phyloP scores from a whole-genome alignment of 2,888 invertebrate genomes.

The Drosophila sordidula region DNA sequence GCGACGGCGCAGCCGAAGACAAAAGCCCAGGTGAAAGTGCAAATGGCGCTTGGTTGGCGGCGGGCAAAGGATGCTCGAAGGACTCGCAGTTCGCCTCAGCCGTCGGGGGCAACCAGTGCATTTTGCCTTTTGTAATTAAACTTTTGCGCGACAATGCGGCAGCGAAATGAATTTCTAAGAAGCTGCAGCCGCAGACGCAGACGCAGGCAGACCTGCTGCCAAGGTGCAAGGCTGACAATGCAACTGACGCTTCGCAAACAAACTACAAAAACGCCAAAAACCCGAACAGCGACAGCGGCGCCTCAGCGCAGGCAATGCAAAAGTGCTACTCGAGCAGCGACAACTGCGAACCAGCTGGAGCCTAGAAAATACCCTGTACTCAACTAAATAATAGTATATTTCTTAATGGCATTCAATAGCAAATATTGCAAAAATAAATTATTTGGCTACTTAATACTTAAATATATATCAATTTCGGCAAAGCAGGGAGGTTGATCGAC shows the following conservation, averaged over 20 bases:
- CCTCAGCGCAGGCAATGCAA: constrained; percentile 37
- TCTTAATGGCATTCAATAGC: too few species aligned
- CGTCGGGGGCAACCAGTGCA: constrained; percentile 45
- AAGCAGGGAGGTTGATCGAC: too few species aligned
- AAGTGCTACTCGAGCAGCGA: constrained; percentile 68
- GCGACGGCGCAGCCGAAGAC: constrained; percentile 6
- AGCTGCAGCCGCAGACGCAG: constrained; percentile 7
- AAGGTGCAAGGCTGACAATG: constrained; percentile 64
- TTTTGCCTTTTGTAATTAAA: constrained; percentile 77
- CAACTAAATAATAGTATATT: too few species aligned
- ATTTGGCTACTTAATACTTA: too few species aligned
- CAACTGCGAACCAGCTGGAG: constrained; percentile 17
- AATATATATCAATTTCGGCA: too few species aligned
- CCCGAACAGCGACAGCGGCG: constrained; percentile 16
- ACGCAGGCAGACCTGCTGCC: constrained; percentile 10
- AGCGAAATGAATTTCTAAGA: constrained; percentile 58
- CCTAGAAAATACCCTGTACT: too few species aligned
- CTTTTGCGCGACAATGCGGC: constrained; percentile 65
- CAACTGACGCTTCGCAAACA: constrained; percentile 43
- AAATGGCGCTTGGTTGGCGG: constrained; percentile 8
- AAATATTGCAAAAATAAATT: too few species aligned
- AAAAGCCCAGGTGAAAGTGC: constrained; percentile 60
- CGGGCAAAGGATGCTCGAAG: constrained; percentile 5
- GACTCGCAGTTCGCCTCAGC: constrained; percentile 1
- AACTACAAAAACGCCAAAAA: constrained; percentile 33